phyloP scores from a whole-genome alignment of 2,797 vertebrate species.

The Ciconia nigra region DNA sequence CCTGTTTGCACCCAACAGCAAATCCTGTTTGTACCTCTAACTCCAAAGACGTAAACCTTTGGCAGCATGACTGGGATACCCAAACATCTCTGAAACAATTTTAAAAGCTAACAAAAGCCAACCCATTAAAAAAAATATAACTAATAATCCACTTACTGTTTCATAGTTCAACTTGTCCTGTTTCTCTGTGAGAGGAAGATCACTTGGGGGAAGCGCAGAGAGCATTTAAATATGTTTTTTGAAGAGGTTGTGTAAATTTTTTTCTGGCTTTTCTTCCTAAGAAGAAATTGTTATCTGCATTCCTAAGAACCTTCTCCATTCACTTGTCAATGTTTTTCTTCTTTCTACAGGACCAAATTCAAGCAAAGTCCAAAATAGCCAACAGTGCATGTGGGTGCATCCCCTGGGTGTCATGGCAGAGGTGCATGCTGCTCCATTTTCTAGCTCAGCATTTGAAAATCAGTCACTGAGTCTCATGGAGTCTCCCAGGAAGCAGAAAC shows the following conservation, averaged over 20 bases:
- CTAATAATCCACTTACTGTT: background rate
- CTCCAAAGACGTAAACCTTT: background rate
- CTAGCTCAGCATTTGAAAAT: background rate
- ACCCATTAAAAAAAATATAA: background rate
- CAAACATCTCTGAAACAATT: background rate
- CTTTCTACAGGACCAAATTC: background rate
- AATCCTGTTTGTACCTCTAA: background rate
- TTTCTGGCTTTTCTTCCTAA: background rate
- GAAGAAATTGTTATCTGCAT: background rate
- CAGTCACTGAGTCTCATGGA: background rate
- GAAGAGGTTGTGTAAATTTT: background rate
- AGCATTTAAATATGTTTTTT: background rate
- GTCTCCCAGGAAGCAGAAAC: background rate
- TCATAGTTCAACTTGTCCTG: background rate
- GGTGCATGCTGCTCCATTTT: fast-evolving
- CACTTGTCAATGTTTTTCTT: background rate
- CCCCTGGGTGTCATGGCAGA: background rate
- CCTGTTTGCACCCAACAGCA: background rate
- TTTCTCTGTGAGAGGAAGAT: background rate
- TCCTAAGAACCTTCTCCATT: background rate
- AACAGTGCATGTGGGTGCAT: fast-evolving
- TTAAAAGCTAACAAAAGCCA: background rate
- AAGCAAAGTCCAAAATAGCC: background rate
- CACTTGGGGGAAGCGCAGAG: background rate
- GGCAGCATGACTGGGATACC: fast-evolving